Percentiles rank a stretch among this genome's conserved stretches.
Evolutionary conservation across 2,888 invertebrate genomes (phyloP).

Genomic region (Brachyptera risi): DNA sequence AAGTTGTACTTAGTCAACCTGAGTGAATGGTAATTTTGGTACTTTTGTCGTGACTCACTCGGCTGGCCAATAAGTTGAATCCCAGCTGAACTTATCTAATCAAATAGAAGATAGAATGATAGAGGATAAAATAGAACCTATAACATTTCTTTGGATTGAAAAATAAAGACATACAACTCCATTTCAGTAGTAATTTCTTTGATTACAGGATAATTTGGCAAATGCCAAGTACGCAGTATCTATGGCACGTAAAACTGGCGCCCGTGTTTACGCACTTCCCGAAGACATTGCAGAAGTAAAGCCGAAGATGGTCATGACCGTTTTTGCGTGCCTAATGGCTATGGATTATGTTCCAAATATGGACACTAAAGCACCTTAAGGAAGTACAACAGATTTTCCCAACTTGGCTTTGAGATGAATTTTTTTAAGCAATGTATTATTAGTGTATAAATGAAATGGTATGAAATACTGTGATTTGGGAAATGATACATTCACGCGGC

Average conservation of each 20-base stretch:
- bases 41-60: too few relatives aligned
- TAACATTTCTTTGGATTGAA: too few relatives aligned
- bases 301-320: constrained; percentile 99
- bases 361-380: constrained; percentile 48
- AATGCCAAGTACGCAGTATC: constrained; percentile 99
- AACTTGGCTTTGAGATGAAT: too few relatives aligned
- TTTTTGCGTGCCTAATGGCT: constrained; percentile 99
- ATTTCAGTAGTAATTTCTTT: too few relatives aligned
- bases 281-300: constrained; percentile 98
- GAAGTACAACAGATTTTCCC: not conserved
- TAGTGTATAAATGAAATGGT: not conserved
- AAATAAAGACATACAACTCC: too few relatives aligned
- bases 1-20: too few relatives aligned
- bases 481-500: not conserved
- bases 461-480: not conserved
- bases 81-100: too few relatives aligned
- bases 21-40: too few relatives aligned
- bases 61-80: too few relatives aligned
- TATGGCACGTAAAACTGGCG: constrained; percentile 96
- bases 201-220: constrained; percentile 78
- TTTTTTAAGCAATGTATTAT: not conserved
- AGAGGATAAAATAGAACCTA: too few relatives aligned
- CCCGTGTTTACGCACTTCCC: constrained; percentile 95
- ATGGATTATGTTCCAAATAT: constrained; percentile 90
- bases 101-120: too few relatives aligned